Evolutionary conservation across 1,140 invertebrate genomes (phyloP).

Genomic region (Euura saliciscinereae): DNA sequence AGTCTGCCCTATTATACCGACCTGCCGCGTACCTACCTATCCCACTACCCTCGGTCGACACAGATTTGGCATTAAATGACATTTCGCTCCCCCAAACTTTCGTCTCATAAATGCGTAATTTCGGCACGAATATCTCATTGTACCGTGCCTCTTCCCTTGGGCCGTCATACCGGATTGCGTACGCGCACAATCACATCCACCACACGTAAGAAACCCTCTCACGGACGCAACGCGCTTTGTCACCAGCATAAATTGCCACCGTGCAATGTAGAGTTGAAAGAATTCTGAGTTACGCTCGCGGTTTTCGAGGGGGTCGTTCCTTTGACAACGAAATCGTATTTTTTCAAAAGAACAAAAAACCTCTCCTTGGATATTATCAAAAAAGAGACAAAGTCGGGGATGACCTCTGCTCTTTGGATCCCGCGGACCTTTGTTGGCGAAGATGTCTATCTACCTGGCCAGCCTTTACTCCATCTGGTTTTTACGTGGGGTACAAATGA

Average conservation of each 20-base stretch:
- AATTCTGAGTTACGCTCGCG: conserved; percentile 27
- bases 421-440: neutral
- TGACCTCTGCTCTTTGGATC: neutral
- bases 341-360: too few relatives aligned
- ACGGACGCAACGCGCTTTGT: neutral
- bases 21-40: too few relatives aligned
- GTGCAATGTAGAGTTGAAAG: neutral
- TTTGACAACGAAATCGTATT: too few relatives aligned
- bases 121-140: conserved; percentile 34
- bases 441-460: neutral
- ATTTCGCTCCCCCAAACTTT: conserved; percentile 42
- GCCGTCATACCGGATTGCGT: neutral
- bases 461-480: neutral
- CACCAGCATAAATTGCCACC: neutral
- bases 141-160: neutral
- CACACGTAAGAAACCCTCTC: neutral
- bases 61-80: conserved; percentile 46
- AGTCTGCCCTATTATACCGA: too few relatives aligned
- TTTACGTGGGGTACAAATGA: neutral
- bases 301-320: neutral
- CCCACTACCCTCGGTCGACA: neutral
- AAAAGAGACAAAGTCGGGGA: too few relatives aligned
- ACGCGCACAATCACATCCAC: conserved; percentile 1
- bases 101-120: conserved; percentile 52
- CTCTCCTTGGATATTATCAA: too few relatives aligned